phyloP scores from a whole-genome alignment of 2,113 vertebrate genomes.

The Salvelinus fontinalis region DNA sequence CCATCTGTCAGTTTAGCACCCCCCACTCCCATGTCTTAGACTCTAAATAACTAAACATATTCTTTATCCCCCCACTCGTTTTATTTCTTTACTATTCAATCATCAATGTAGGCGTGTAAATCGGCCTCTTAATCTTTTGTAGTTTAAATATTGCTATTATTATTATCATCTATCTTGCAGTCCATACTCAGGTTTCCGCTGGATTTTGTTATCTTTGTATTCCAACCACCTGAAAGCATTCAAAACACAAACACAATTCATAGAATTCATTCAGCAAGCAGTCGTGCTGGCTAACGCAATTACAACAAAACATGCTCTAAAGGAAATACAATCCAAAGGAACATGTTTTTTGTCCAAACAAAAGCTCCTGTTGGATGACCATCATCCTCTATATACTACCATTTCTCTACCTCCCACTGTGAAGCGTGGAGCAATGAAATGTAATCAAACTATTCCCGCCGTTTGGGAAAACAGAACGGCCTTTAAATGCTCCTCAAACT shows the following conservation, averaged over 20 bases:
- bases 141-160: neutral
- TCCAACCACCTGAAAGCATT: conserved; percentile 5
- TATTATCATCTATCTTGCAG: neutral
- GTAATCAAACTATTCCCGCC: conserved; percentile 8
- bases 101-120: neutral
- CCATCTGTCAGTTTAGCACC: too few species aligned
- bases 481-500: conserved; percentile 13
- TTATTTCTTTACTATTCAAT: neutral
- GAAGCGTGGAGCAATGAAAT: neutral
- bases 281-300: conserved; percentile 3
- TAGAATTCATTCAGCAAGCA: neutral
- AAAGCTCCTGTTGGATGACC: neutral
- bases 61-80: neutral
- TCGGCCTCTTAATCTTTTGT: neutral
- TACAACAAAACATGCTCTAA: neutral
- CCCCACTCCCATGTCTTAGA: too few species aligned
- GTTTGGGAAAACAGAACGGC: neutral
- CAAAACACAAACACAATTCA: neutral
- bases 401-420: neutral
- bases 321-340: neutral
- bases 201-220: neutral
- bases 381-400: neutral
- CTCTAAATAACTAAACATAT: neutral
- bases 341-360: neutral
- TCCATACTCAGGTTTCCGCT: neutral